Percentiles rank a stretch among this genome's conserved stretches.
These are phyloP conservation scores for Oxyscelio sp. DNA, from an alignment of 2,888 invertebrate genomes.

Conservation along the genomic window DNA sequence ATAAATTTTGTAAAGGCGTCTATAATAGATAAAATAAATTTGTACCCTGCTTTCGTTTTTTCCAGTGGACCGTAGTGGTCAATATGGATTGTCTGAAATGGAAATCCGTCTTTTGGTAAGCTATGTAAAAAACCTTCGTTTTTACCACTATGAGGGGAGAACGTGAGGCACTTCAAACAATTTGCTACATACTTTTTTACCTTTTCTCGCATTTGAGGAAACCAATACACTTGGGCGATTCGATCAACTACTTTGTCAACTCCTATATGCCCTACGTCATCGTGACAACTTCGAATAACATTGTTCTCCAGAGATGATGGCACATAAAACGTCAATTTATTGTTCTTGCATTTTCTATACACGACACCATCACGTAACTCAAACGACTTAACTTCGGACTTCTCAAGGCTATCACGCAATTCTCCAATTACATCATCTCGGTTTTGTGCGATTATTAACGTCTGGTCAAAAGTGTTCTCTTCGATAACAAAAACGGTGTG, in stretches of 20 bases:
- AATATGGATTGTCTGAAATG: constrained; percentile 1
- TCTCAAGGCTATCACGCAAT: too few species aligned
- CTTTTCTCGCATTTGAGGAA: constrained; percentile 4
- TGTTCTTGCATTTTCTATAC: too few species aligned
- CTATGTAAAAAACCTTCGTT: constrained; percentile 19
- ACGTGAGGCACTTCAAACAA: constrained; percentile 9
- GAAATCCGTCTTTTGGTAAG: not conserved
- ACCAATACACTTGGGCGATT: constrained; percentile 35
- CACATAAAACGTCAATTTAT: too few species aligned
- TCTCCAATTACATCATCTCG: too few species aligned
- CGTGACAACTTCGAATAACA: too few species aligned
- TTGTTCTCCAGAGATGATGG: too few species aligned
- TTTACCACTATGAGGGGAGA: not conserved
- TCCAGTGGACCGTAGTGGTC: too few species aligned
- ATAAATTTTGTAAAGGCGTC: constrained; percentile 76
- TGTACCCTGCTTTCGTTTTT: constrained; percentile 50
- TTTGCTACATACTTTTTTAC: constrained; percentile 1
- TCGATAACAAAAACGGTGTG: constrained; percentile 58
- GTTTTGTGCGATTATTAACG: too few species aligned
- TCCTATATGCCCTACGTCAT: constrained; percentile 62
- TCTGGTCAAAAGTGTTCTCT: constrained; percentile 46
- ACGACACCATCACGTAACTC: constrained; percentile 74
- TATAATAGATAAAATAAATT: constrained; percentile 69
- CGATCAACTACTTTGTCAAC: constrained; percentile 49
- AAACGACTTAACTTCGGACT: constrained; percentile 19